phyloP scores from a whole-genome alignment of 2,797 vertebrate genomes.

The Phrynocephalus vlangalii region DNA sequence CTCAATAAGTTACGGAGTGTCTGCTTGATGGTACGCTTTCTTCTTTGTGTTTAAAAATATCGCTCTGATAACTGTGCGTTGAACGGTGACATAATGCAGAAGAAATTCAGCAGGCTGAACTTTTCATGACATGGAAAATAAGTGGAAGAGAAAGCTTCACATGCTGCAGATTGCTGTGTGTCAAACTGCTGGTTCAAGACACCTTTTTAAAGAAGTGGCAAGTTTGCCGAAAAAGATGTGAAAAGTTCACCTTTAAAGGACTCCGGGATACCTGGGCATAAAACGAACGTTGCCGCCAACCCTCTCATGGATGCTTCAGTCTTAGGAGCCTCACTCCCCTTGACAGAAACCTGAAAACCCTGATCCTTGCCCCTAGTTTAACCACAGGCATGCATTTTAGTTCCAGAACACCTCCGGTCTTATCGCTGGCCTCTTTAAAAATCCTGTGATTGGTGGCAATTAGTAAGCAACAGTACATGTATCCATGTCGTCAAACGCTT shows the following conservation, averaged over 20 bases:
- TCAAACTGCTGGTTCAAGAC: background rate
- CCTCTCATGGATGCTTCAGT: background rate
- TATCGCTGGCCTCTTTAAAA: background rate
- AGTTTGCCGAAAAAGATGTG: background rate
- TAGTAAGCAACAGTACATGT: background rate
- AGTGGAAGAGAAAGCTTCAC: background rate
- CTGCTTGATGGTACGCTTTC: background rate
- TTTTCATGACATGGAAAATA: conserved; percentile 1
- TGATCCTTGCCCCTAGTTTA: background rate
- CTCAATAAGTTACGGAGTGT: conserved; percentile 1
- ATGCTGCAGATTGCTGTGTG: background rate
- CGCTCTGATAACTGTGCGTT: background rate
- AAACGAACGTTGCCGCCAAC: background rate
- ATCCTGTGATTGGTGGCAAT: background rate
- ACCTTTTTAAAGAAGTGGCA: background rate
- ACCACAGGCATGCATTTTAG: background rate
- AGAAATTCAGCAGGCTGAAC: background rate
- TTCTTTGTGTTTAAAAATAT: background rate
- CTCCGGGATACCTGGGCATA: background rate
- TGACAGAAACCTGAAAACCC: background rate
- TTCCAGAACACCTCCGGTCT: background rate
- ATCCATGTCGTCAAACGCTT: background rate
- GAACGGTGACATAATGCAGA: background rate
- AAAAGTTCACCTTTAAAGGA: background rate
- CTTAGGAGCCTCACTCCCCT: background rate